Conservation (phyloP, 1,140 invertebrate species). For the Ylistrum balloti region DNA sequence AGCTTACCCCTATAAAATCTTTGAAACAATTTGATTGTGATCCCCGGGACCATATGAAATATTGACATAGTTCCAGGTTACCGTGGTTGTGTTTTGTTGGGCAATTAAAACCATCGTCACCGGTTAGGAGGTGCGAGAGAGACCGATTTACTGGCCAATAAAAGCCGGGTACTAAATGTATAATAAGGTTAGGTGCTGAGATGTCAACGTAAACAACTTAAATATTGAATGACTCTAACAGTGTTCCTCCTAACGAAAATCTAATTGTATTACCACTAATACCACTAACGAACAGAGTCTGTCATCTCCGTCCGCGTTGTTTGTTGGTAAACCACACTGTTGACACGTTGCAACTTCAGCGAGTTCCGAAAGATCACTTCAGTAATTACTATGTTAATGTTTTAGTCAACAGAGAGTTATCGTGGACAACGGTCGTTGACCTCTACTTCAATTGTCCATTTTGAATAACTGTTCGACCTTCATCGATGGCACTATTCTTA, state of each 20-base stretch:
- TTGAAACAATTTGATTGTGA: no score
- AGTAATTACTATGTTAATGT: no score
- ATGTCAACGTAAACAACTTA: background rate
- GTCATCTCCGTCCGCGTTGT: background rate
- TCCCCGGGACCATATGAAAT: background rate
- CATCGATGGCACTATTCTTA: background rate
- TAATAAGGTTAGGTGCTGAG: background rate
- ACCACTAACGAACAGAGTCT: background rate
- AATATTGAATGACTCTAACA: constrained; percentile 39
- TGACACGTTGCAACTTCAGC: background rate
- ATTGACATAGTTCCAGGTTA: background rate
- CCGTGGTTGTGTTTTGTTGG: background rate
- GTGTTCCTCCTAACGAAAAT: background rate
- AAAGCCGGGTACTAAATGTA: background rate
- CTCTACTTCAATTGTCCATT: background rate
- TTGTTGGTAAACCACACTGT: background rate
- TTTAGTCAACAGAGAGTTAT: background rate
- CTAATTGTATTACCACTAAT: constrained; percentile 24
- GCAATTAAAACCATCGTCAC: background rate
- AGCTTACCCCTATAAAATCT: no score
- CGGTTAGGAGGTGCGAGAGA: background rate
- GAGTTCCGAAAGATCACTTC: no score
- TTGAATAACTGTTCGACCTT: background rate
- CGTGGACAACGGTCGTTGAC: background rate
- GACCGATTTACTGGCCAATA: background rate